Percentiles rank a stretch among this genome's conserved stretches.
These are phyloP conservation scores for Botrylloides violaceus DNA, from an alignment of 23 tunicate genomes.

Conservation along the genomic window DNA sequence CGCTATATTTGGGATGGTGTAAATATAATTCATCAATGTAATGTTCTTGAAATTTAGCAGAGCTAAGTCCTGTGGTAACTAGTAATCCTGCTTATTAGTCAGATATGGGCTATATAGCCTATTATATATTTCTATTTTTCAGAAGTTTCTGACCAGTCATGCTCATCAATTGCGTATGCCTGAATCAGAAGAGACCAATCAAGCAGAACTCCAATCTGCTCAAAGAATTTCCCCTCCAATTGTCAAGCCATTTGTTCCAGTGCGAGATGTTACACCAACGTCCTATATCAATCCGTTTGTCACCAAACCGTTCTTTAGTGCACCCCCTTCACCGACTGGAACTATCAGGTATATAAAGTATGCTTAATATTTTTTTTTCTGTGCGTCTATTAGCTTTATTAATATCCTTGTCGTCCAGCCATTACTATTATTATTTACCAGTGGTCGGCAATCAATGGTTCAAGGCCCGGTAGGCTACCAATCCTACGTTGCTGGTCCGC, in stretches of 20 bases:
- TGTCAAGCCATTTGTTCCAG: neutral
- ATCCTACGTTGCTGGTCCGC: too few species aligned
- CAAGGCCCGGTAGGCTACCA: too few species aligned
- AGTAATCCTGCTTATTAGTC: too few species aligned
- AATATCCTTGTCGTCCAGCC: too few species aligned
- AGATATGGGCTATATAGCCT: too few species aligned
- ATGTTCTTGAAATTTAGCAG: neutral
- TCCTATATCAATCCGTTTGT: constrained; percentile 3
- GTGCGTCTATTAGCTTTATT: neutral
- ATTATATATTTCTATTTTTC: too few species aligned
- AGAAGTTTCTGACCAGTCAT: too few species aligned
- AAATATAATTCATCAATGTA: neutral
- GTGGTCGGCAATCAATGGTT: too few species aligned
- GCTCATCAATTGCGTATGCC: too few species aligned
- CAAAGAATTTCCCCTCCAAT: neutral
- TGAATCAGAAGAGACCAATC: constrained; percentile 1
- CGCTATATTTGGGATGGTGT: neutral
- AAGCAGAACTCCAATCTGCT: neutral
- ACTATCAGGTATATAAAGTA: constrained; percentile 47
- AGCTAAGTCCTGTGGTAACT: too few species aligned
- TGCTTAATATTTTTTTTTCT: neutral
- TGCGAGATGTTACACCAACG: neutral
- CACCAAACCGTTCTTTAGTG: constrained; percentile 55
- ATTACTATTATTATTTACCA: too few species aligned
- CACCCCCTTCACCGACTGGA: constrained; percentile 90